Evolutionary conservation across 2,797 vertebrate species (phyloP).

Genomic region (Forpus xanthops): DNA sequence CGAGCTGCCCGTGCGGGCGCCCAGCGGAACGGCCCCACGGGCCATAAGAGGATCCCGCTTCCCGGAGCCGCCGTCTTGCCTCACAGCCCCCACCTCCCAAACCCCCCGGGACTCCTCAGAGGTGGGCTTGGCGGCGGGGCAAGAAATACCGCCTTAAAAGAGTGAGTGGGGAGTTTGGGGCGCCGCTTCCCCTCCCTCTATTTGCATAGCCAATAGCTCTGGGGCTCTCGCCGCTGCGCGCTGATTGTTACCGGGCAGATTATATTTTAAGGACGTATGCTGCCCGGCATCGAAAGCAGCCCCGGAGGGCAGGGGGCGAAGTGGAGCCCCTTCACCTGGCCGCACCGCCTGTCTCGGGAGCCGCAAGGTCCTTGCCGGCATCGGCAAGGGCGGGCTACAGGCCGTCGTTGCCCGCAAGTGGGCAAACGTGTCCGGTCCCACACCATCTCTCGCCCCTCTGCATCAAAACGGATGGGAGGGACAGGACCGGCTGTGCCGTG

Average conservation of each 20-base stretch:
- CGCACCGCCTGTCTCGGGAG: not conserved
- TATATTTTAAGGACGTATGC: constrained; percentile 69
- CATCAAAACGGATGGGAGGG: constrained; percentile 8
- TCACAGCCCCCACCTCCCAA: not conserved
- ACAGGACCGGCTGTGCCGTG: not conserved
- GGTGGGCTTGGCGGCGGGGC: not conserved
- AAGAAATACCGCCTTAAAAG: constrained; percentile 89
- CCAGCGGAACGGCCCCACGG: not conserved
- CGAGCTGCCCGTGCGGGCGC: not conserved
- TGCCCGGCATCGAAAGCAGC: constrained; percentile 52
- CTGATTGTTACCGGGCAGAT: constrained; percentile 96
- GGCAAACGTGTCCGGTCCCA: not conserved
- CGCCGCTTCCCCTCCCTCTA: constrained; percentile 84
- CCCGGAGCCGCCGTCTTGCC: not conserved
- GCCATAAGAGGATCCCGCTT: not conserved
- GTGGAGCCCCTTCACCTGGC: not conserved
- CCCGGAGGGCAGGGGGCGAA: not conserved
- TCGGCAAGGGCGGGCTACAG: not conserved
- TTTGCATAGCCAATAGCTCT: constrained; percentile 95
- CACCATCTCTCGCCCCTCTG: not conserved
- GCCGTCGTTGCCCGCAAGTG: not conserved
- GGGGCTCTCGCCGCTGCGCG: constrained; percentile 80
- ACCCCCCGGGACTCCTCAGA: not conserved
- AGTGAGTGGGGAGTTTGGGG: constrained; percentile 76
- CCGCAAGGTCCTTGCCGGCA: not conserved